Conservation (phyloP, 2,113 vertebrate species). For the Prionailurus viverrinus region DNA sequence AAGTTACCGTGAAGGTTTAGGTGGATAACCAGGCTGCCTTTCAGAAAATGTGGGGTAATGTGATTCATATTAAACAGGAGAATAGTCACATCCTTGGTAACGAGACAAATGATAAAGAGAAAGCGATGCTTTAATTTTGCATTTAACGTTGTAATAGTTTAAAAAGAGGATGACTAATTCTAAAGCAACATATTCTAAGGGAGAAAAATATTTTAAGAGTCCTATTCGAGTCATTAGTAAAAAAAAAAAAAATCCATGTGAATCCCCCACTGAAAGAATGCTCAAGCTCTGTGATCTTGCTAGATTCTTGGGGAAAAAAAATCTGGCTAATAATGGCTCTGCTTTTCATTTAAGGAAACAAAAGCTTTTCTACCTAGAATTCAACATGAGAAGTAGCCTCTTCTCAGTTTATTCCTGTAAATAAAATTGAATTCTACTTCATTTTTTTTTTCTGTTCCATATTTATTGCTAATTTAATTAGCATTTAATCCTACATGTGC, state of each 20-base stretch:
- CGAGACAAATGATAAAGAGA: not conserved
- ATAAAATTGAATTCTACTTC: not conserved
- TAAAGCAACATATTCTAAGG: not conserved
- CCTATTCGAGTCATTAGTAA: not conserved
- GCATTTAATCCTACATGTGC: not conserved
- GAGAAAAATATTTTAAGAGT: not conserved
- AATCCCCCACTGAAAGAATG: not conserved
- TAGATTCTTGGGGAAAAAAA: not conserved
- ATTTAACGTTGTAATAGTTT: not conserved
- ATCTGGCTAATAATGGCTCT: not conserved
- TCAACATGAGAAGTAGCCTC: not conserved
- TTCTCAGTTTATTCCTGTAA: not conserved
- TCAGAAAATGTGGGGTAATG: not conserved
- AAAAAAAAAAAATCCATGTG: not conserved
- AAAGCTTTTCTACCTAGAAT: not conserved
- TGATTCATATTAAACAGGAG: not conserved
- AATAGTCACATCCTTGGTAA: not conserved
- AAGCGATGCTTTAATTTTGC: constrained; percentile 14
- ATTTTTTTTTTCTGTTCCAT: constrained; percentile 28
- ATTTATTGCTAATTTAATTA: constrained; percentile 50
- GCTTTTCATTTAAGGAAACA: not conserved
- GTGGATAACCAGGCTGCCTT: not conserved
- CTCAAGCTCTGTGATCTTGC: not conserved
- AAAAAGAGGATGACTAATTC: not conserved
- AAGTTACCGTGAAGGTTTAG: not conserved